Evolutionary conservation across 2,797 vertebrate species (phyloP), one percentile per base, ranked within the genome.

Genomic region (Labeo calbasu): DNA sequence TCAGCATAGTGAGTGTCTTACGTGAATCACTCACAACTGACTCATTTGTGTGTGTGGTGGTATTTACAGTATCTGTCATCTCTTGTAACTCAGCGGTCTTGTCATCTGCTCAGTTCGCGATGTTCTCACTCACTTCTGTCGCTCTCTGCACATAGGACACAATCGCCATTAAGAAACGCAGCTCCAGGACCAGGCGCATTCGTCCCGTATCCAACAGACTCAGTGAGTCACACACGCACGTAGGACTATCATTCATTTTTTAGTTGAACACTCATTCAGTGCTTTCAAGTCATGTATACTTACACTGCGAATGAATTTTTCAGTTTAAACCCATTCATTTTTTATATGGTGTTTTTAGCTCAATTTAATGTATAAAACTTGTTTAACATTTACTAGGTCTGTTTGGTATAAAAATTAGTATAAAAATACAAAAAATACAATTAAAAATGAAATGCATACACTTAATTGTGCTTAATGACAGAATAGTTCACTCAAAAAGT

Each of bases 161-260:
- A 0, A 97, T 98, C 91, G 96, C 97, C 78, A 96, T 98, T 86
- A 97, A 96, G 90, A 96, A 97, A 90, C 94, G 94, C 83, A 96
- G 93, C 88, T 95, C 96, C 87, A 95, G 96, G 86, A 96, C 96
- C 65, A 94, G 97, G 69, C 94, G 96, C 89, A 97, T 97, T 72
- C 95, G 97, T n/a, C 97, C 97, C 0, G 96, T 96, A 53, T 98
- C 97, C 75, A 96, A 96, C 88, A 96, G 96, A 92, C 95, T 96
- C 84, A 96, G 97, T 97, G 93, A 96, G 96, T 84, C 77, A 68
- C 79, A 21, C 65, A 10, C 19, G 40, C 4, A 72, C 40, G 5
- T 43, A 76, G 15, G 9, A 43, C 46, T 51, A 32, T 63, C 19
- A 82, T 82, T 76, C 10, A 28, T 68, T 46, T 83, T 65, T 53